Base-by-base conservation (phyloP, 2,113 vertebrate species). In the Hippoglossus stenolepis region DNA sequence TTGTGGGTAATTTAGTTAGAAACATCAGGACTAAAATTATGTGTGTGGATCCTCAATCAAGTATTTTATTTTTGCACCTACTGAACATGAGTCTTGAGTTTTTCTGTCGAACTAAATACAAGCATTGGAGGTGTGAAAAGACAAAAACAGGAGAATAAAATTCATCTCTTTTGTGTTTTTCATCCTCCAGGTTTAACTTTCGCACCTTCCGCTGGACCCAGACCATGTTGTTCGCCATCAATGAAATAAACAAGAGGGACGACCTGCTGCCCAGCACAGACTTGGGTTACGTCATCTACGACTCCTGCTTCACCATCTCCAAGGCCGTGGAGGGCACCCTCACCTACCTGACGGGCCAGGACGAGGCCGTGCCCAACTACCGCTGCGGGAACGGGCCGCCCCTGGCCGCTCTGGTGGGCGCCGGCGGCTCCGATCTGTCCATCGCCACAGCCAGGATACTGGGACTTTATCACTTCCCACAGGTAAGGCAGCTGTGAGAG, bases 241-340 rank as follows among this genome's bases (percentile, higher is more conserved):
- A 94, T 2, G 95, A 96, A 89, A 95, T 97, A n/a, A 96, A 96
- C 40, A 9, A 62, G 0, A 93, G 77, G 18, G 0, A 21, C 0
- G 93, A 95, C 65, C 85, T 97, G 64, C 91, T 96, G 62, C 96
- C 95, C 53, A 57, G 89, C 10, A 94, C 95, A 2, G 93, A 95
- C 23, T 89, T 96, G 82, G 96, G 96, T 3, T 96, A 95, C 9
- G 95, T 96, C 84, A 95, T 96, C 89, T 97, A 96, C 11, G 95
- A 96, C 80, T 95, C 92, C 3, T 97, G 96, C 84, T 95, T 93
- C 86, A 95, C 95, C 69, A 94, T 96, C 80, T 95, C 96, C 80
- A 96, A 96, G 84, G 91, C 95, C 0, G 92, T 96, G 59, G 96
- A 96, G 87, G 94, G 94, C 2, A 94, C 95, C 1, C 81, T 97